Evolutionary conservation across 2,888 invertebrate genomes (phyloP), one percentile per base, ranked within the genome.

Genomic region (Atherix ibis): DNA sequence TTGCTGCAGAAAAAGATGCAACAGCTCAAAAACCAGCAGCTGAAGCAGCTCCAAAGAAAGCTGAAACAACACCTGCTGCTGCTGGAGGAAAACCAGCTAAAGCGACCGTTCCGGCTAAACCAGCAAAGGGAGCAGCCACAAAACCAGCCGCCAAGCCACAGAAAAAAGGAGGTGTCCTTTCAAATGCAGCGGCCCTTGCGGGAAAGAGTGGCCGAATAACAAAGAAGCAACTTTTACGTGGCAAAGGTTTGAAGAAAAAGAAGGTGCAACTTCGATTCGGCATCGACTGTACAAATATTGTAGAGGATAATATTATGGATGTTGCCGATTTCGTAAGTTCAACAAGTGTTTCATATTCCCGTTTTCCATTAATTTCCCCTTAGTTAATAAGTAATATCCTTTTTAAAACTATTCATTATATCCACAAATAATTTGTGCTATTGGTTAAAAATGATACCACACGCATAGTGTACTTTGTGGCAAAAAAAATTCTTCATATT

Each of bases 241-340:
- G 82, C 47, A 82, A 83, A 64, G 78, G 79, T 31, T 68, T 76
- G 49, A 85, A 85, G 62, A 95, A 94, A 71, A 92, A 94, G 79
- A 89, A 89, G 73, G 81, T 85, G 34, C 73, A 79, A 32, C 64
- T 91, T 35, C 88, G 83, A 53, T 98, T 92, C 64, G 74, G 78
- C 44, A 84, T 98, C 53, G 98, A 99, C 64, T 99, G 97, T 71
- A 94, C 94, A 46, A 94, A 95, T 63, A 98, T 98, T 35, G 95
- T 94, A 19, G 98, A 99, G 63, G 98, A 99, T 66, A 94, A 91
- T 59, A 95, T 99, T 61, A 79, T 99, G 73, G 95, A 97, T 68
- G 87, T 91, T 40, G 77, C 76, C 18, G 92, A 88, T 66, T 98
- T 98, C 63, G 89, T 89, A 74, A 79, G 88, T 79, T n/a, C n/a